Conservation (phyloP, 2,113 vertebrate genomes). For the Ardeotis arabs region DNA sequence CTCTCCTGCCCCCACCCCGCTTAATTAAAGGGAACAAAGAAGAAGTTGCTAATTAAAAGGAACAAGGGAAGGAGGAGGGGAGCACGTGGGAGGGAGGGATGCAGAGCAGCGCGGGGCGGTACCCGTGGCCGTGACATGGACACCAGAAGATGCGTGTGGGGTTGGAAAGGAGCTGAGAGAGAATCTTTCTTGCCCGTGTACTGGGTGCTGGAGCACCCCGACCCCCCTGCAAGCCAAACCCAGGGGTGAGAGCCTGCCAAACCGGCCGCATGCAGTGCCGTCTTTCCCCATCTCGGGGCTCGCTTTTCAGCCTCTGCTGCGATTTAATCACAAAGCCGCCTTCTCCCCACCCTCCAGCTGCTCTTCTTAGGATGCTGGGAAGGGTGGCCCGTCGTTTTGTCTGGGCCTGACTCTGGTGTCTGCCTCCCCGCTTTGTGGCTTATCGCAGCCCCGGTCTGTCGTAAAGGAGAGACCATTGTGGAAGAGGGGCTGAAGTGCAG, state of each 20-base stretch:
- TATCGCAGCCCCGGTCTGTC: fast-evolving
- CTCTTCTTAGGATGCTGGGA: neutral
- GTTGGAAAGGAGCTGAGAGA: neutral
- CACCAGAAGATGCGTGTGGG: neutral
- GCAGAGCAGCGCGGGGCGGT: neutral
- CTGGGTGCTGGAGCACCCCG: neutral
- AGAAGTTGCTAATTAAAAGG: constrained; percentile 65
- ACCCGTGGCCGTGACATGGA: fast-evolving
- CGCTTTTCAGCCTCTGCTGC: fast-evolving
- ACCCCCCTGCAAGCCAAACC: neutral
- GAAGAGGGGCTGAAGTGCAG: neutral
- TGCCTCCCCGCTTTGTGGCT: neutral
- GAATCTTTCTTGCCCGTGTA: fast-evolving
- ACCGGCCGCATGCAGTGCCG: fast-evolving
- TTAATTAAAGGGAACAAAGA: constrained; percentile 69
- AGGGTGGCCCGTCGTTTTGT: fast-evolving
- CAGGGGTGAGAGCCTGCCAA: neutral
- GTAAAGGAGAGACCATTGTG: neutral
- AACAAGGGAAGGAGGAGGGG: neutral
- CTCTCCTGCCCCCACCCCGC: neutral
- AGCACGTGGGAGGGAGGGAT: neutral
- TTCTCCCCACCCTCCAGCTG: neutral
- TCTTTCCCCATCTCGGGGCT: neutral
- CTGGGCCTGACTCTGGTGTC: neutral
- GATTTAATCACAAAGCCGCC: fast-evolving